Evolutionary conservation across 2,888 invertebrate genomes (phyloP).

Genomic region (Protodeltote pygarga): DNA sequence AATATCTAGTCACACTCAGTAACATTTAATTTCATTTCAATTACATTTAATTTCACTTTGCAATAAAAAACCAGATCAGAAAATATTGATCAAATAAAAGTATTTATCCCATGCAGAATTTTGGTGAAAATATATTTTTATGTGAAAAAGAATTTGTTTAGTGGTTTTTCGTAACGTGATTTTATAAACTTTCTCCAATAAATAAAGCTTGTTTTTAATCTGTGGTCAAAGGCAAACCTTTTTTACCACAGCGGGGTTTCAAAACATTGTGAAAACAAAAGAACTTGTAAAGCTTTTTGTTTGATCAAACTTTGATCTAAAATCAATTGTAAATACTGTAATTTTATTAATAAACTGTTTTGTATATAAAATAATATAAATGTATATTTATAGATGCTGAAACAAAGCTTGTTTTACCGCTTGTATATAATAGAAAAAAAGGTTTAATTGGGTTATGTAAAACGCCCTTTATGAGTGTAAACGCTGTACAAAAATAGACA

Average conservation of each 20-base stretch:
- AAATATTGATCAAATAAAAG: too few relatives aligned
- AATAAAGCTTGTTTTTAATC: conserved; percentile 27
- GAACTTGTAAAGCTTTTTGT: conserved; percentile 26
- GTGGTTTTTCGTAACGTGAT: not conserved
- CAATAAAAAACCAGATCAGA: not conserved
- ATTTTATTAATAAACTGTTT: conserved; percentile 38
- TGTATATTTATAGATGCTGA: conserved; percentile 52
- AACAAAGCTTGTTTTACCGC: conserved; percentile 49
- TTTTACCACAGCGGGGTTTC: conserved; percentile 12
- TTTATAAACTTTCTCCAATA: conserved; percentile 9
- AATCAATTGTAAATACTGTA: conserved; percentile 46
- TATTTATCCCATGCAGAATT: too few relatives aligned
- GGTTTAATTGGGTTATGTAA: conserved; percentile 37
- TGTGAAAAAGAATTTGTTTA: too few relatives aligned
- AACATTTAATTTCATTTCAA: too few relatives aligned
- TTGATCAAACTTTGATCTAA: conserved; percentile 35
- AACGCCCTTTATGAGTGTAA: conserved; percentile 17
- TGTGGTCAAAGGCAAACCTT: conserved; percentile 28
- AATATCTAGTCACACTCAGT: too few relatives aligned
- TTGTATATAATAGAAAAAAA: conserved; percentile 57
- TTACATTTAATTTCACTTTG: not conserved
- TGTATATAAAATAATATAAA: conserved; percentile 52
- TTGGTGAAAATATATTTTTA: too few relatives aligned
- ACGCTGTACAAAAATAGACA: conserved; percentile 49
- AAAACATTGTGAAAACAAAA: conserved; percentile 15